These are phyloP conservation scores for Oplegnathus fasciatus DNA, from an alignment of 2,113 vertebrate genomes.

Conservation along the genomic window DNA sequence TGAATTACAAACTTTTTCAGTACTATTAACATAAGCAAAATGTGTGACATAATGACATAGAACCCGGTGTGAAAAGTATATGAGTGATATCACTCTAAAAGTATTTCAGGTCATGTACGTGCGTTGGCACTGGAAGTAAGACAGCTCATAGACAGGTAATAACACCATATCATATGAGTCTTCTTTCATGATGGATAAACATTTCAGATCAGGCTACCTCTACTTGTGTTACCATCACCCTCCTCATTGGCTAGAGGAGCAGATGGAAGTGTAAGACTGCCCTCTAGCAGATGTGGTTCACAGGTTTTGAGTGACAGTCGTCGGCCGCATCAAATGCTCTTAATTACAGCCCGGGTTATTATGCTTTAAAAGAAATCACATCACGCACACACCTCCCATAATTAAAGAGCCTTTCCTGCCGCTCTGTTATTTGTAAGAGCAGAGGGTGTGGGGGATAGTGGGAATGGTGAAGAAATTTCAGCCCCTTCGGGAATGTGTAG, in stretches of 20 bases:
- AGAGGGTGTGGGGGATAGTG: conserved; percentile 52
- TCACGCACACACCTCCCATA: conserved; percentile 66
- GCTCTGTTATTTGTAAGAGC: conserved; percentile 69
- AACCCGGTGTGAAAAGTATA: background rate
- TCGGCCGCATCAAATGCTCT: conserved; percentile 63
- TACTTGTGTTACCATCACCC: conserved; percentile 25
- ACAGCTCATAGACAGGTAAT: conserved; percentile 1
- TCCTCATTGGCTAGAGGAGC: conserved; percentile 15
- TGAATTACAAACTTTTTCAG: background rate
- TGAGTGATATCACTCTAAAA: background rate
- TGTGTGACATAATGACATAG: background rate
- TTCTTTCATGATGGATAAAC: conserved; percentile 32
- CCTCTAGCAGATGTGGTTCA: conserved; percentile 47
- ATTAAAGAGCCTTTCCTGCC: conserved; percentile 75
- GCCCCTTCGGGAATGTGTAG: conserved; percentile 54
- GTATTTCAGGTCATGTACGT: background rate
- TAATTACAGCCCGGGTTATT: conserved; percentile 70
- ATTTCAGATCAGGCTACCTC: conserved; percentile 2
- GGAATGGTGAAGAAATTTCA: conserved; percentile 64
- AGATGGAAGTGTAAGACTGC: conserved; percentile 31
- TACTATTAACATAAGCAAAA: background rate
- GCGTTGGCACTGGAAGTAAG: conserved; percentile 7
- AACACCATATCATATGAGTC: background rate
- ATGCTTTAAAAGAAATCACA: conserved; percentile 69
- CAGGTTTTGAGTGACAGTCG: conserved; percentile 62